A percentile compares a stretch with the other conserved stretches of the same genome.
phyloP scores from a whole-genome alignment of 2,113 vertebrate species.

The Paratilapia polleni region DNA sequence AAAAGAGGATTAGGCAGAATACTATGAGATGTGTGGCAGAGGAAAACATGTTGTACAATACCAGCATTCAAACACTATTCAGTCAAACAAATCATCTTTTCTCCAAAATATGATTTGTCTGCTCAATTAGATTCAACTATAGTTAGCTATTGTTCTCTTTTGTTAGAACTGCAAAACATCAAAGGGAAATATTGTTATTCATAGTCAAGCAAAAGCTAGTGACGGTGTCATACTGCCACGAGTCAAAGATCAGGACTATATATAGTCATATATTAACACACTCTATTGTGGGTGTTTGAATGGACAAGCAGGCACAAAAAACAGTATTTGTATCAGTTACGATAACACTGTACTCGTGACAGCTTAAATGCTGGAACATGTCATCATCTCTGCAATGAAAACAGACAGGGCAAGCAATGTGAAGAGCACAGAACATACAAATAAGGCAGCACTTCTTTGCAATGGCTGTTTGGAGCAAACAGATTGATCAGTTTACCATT shows the following conservation, averaged over 20 bases:
- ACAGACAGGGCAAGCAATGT: not conserved
- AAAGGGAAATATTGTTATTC: conserved; percentile 13
- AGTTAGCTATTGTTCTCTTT: conserved; percentile 40
- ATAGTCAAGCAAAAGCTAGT: not conserved
- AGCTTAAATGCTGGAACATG: not conserved
- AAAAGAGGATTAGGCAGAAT: conserved; percentile 69
- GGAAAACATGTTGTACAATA: conserved; percentile 50
- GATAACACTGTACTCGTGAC: not conserved
- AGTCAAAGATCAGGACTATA: conserved; percentile 3
- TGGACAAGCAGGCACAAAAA: not conserved
- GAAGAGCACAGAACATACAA: not conserved
- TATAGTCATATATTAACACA: not conserved
- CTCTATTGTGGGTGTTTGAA: not conserved
- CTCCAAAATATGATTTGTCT: conserved; percentile 40
- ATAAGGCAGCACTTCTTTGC: not conserved
- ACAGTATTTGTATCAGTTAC: not conserved
- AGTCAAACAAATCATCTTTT: conserved; percentile 24
- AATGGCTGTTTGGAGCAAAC: not conserved
- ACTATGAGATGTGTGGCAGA: conserved; percentile 54
- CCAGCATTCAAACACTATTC: conserved; percentile 44
- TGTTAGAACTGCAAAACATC: conserved; percentile 13
- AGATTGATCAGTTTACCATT: not conserved
- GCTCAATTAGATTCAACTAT: conserved; percentile 27
- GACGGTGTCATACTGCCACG: not conserved
- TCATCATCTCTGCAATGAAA: not conserved